Conservation (phyloP, 2,888 invertebrate genomes). For the Axea sp. region DNA sequence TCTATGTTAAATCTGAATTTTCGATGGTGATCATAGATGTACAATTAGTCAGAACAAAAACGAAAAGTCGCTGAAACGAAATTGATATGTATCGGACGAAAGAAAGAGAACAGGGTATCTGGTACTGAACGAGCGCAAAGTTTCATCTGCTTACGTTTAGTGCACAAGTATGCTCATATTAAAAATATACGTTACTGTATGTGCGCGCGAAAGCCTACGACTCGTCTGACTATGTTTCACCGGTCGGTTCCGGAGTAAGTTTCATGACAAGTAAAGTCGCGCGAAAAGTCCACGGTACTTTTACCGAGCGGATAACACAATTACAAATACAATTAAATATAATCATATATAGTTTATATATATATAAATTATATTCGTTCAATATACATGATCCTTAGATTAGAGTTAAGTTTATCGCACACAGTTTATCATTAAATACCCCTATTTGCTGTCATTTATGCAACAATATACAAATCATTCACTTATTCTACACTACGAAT, state of each 20-base stretch:
- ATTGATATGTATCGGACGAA: too few species aligned
- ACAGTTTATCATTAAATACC: conserved; percentile 13
- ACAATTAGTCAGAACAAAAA: conserved; percentile 20
- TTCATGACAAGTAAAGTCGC: neutral
- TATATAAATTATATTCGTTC: conserved; percentile 32
- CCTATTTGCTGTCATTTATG: conserved; percentile 17
- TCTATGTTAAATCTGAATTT: neutral
- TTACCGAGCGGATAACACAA: neutral
- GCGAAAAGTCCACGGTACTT: conserved; percentile 3
- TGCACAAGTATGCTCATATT: conserved; percentile 72
- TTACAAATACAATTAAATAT: conserved; percentile 6
- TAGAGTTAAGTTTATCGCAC: conserved; percentile 17
- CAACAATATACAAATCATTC: conserved; percentile 35
- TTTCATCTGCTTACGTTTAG: conserved; percentile 37
- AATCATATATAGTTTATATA: conserved; percentile 15
- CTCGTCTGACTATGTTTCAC: conserved; percentile 32
- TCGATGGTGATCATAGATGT: conserved; percentile 17
- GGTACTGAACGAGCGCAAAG: conserved; percentile 63
- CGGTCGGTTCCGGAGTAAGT: conserved; percentile 1
- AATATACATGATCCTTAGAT: conserved; percentile 25
- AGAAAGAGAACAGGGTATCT: too few species aligned
- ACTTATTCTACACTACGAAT: conserved; percentile 7
- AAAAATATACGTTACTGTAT: conserved; percentile 76
- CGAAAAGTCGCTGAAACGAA: conserved; percentile 10
- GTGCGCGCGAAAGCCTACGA: conserved; percentile 65